Evolutionary conservation across 2,888 invertebrate genomes (phyloP).

Genomic region (Lamellibrachia satsuma): DNA sequence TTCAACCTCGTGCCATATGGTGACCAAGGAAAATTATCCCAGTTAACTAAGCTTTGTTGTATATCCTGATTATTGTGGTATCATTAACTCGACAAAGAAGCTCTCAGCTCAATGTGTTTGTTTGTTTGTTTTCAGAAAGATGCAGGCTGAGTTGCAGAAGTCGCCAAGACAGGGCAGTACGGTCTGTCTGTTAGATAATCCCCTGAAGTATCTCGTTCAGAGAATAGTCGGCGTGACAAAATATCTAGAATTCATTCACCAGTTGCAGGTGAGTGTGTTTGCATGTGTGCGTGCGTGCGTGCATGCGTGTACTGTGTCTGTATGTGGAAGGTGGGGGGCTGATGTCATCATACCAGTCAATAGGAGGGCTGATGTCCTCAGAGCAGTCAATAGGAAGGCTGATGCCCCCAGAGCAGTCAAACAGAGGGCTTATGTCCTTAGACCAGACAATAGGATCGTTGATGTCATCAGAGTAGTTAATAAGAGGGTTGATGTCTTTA

Average conservation of each 20-base stretch:
- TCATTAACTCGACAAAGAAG: too few relatives aligned
- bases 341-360: background rate
- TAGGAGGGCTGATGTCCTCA: background rate
- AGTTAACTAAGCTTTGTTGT: too few relatives aligned
- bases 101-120: background rate
- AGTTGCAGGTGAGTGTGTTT: background rate
- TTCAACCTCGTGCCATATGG: too few relatives aligned
- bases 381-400: background rate
- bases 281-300: too few relatives aligned
- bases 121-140: background rate
- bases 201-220: background rate
- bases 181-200: background rate
- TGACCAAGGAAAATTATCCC: too few relatives aligned
- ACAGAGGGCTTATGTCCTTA: background rate
- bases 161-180: background rate
- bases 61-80: too few relatives aligned
- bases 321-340: background rate
- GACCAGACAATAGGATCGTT: background rate
- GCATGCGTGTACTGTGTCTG: too few relatives aligned
- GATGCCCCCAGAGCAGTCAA: too few relatives aligned
- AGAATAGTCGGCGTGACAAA: background rate
- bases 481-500: too few relatives aligned
- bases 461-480: background rate
- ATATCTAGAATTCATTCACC: background rate
- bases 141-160: background rate